Evolutionary conservation across 2,113 vertebrate species (phyloP).

Genomic region (Cettia cetti): DNA sequence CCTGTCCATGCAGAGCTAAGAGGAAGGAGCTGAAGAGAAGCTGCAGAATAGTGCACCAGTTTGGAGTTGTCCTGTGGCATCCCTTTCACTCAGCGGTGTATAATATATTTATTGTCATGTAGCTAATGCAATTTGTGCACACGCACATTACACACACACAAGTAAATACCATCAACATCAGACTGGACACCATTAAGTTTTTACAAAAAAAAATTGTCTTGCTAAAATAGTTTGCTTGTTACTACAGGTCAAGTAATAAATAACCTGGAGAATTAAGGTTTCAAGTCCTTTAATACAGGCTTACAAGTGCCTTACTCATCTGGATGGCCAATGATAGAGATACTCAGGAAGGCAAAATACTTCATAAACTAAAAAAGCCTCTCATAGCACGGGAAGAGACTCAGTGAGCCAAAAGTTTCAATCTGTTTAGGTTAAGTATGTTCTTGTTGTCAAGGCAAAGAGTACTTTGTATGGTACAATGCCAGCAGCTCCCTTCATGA

Average conservation of each 20-base stretch:
- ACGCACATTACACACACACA: too few relatives aligned
- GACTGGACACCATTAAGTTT: neutral
- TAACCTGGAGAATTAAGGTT: neutral
- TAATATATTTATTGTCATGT: neutral
- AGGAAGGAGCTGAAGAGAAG: neutral
- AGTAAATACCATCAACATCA: rapidly evolving
- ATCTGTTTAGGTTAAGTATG: neutral
- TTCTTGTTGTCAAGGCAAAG: neutral
- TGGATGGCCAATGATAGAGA: neutral
- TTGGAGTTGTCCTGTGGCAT: neutral
- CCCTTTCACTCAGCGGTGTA: neutral
- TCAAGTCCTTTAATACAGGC: neutral
- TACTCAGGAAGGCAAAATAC: neutral
- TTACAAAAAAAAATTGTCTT: neutral
- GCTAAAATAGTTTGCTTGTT: neutral
- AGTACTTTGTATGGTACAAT: neutral
- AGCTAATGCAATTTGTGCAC: neutral
- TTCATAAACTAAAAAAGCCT: neutral
- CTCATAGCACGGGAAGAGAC: neutral
- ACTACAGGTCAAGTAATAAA: neutral
- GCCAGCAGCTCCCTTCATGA: neutral
- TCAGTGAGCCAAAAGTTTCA: neutral
- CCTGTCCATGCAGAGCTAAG: neutral
- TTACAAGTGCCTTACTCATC: neutral
- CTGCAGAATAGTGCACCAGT: neutral